Evolutionary conservation across 2,797 vertebrate genomes (phyloP).

Genomic region (Caiman crocodilus): DNA sequence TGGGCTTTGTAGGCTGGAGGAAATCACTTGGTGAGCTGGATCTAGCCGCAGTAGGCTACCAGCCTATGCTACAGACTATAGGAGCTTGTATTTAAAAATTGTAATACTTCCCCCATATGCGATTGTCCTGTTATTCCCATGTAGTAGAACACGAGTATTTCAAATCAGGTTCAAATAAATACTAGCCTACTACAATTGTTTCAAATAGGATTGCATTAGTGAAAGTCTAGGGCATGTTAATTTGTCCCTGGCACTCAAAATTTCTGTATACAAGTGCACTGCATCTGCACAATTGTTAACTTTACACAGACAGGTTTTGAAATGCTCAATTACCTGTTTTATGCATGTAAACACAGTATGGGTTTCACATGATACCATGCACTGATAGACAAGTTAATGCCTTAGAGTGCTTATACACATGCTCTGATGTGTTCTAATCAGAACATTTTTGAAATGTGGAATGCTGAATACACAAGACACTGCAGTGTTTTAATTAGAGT

Average conservation of each 20-base stretch:
- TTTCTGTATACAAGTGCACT: background rate
- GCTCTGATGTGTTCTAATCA: no score
- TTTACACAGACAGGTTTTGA: background rate
- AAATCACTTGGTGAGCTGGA: no score
- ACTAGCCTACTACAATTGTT: background rate
- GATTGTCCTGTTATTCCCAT: background rate
- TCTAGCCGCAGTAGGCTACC: no score
- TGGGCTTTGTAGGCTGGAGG: no score
- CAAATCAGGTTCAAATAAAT: background rate
- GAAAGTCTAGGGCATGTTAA: background rate
- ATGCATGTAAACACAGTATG: fast-evolving
- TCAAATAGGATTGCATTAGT: background rate
- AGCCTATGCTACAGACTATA: background rate
- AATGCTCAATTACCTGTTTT: background rate
- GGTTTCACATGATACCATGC: no score
- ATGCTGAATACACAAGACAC: no score
- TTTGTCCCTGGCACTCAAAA: background rate
- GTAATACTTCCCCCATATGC: background rate
- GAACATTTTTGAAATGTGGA: no score
- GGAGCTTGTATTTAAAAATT: background rate
- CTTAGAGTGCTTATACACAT: no score
- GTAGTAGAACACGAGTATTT: background rate
- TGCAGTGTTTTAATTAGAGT: no score
- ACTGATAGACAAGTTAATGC: no score
- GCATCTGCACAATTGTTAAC: background rate